phyloP scores from a whole-genome alignment of 2,888 invertebrate species.

The Petrolisthes manimaculis region DNA sequence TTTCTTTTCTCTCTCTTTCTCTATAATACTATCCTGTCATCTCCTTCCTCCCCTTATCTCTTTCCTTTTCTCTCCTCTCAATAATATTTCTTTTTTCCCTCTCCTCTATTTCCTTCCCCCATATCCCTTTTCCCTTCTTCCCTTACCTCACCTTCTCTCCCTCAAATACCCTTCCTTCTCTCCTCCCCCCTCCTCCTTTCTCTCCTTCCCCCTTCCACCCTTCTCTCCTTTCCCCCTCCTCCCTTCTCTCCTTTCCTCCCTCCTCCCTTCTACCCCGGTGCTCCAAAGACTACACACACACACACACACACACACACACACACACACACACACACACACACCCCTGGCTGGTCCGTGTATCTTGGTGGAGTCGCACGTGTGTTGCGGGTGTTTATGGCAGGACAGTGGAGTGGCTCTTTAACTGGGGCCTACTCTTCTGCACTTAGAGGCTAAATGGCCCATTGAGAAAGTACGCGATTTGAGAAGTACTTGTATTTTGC shows the following conservation, averaged over 20 bases:
- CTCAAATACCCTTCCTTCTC: not conserved
- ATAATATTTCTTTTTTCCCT: too few relatives aligned
- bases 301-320: not conserved
- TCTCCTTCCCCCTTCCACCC: not conserved
- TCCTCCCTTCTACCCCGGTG: not conserved
- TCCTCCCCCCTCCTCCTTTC: not conserved
- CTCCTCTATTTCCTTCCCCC: not conserved
- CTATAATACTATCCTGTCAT: not conserved
- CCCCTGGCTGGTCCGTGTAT: not conserved
- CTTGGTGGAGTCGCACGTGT: not conserved
- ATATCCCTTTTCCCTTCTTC: not conserved
- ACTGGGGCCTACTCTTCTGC: not conserved
- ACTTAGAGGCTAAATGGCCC: not conserved
- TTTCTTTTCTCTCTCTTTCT: not conserved
- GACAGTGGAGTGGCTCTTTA: not conserved
- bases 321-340: not conserved
- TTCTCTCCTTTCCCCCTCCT: not conserved
- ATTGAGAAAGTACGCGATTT: not conserved
- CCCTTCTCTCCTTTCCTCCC: not conserved
- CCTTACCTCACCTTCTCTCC: not conserved
- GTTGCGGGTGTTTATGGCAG: not conserved
- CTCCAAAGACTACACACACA: not conserved
- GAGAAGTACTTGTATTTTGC: not conserved
- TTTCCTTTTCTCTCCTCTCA: too few relatives aligned
- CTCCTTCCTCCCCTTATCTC: slow-evolving; percentile 1